Evolutionary conservation across 2,888 invertebrate genomes (phyloP), one percentile per base, ranked within the genome.

Genomic region (Mimachlamys varia): DNA sequence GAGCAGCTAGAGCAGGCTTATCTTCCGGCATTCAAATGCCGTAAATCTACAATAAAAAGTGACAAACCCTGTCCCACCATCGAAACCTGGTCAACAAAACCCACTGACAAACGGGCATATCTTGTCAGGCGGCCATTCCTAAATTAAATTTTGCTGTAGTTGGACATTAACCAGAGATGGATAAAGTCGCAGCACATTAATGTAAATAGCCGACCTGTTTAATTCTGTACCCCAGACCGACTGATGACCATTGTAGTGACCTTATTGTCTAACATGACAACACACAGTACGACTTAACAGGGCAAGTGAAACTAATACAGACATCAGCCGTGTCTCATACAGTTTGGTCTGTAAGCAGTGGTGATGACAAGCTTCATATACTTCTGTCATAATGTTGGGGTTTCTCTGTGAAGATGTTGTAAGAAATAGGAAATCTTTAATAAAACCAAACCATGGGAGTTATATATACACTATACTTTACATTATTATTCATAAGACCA

Each of bases 121-220:
- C 76, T 76, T 76, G 76, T 76, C 76, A 76, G 76, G 76, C 76
- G 27, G 33, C 76, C 76, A 33, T 76, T 76, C 76, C 76, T 76
- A 76, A 76, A 76, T 76, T 76, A 76, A 76, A 76, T 76, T 76
- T 33, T 76, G 76, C 76, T 76, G 76, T 76, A 33, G 76, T 76
- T 76, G 76, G 76, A 76, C 27, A 76, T 76, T 76, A 76, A 76
- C 33, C 76, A 76, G 76, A 76, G 76, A 76, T 76, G 76, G 76
- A 76, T 76, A 76, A 76, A 76, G 76, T 76, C 76, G 27, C 76
- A 76, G 33, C 76, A 33, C 76, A 76, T 76, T 76, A 76, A 76
- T 76, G 76, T 76, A 33, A 76, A 27, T 76, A 76, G 76, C 76
- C 27, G 76, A 76, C 76, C 76, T 76, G 33, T 76, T 76, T 33